These are phyloP conservation scores for Proisotoma minuta DNA, from an alignment of 2,888 invertebrate species.

Conservation along the genomic window DNA sequence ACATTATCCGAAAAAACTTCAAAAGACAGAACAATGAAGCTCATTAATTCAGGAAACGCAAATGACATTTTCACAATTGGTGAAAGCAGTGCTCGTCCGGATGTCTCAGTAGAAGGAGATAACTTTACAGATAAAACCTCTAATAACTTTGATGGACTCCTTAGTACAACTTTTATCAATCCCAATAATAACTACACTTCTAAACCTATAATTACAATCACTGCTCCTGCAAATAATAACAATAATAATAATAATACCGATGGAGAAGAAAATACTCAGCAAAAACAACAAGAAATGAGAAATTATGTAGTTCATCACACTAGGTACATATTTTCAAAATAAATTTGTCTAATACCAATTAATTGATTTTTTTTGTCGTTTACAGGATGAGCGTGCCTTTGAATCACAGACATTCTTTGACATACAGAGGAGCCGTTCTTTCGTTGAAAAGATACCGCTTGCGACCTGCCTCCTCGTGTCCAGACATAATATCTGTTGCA, in stretches of 20 bases:
- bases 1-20: no score
- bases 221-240: conserved; percentile 11
- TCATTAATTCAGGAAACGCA: no score
- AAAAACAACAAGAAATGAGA: conserved; percentile 20
- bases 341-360: background rate
- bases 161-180: no score
- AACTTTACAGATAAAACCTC: no score
- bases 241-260: background rate
- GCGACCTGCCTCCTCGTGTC: conserved; percentile 75
- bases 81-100: no score
- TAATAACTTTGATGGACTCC: no score
- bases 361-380: background rate
- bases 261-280: background rate
- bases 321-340: background rate
- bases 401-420: conserved; percentile 63
- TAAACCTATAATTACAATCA: no score
- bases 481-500: conserved; percentile 61
- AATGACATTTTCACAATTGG: no score
- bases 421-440: conserved; percentile 79
- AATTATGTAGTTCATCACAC: conserved; percentile 27
- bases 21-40: no score
- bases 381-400: background rate
- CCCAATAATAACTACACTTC: no score
- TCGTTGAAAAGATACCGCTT: conserved; percentile 75
- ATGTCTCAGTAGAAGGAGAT: background rate